Conservation (phyloP, 1,140 invertebrate genomes). For the Globodera rostochiensis region DNA sequence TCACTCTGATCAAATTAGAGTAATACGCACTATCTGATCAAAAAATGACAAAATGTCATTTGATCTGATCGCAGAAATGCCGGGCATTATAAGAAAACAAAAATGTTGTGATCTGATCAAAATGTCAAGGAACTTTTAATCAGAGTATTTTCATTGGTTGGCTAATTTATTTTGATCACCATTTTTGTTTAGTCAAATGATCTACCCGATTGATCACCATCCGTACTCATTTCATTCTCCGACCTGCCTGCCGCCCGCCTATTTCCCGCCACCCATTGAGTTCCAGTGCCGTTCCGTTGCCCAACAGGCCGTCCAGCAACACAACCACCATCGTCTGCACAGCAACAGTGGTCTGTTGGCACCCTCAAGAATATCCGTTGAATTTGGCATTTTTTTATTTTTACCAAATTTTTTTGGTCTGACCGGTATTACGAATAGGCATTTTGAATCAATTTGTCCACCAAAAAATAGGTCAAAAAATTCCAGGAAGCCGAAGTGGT, state of each 20-base stretch:
- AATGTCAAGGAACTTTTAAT: background rate
- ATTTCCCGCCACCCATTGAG: conserved; percentile 19
- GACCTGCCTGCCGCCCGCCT: conserved; percentile 18
- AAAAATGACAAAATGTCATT: conserved; percentile 13
- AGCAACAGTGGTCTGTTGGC: background rate
- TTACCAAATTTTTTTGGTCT: background rate
- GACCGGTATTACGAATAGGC: background rate
- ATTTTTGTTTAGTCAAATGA: too few species aligned
- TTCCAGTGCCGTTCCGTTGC: background rate
- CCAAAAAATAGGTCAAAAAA: too few species aligned
- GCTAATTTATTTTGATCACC: background rate
- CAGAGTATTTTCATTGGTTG: too few species aligned
- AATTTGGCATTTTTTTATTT: background rate
- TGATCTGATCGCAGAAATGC: background rate
- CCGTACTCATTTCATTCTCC: background rate
- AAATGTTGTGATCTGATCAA: too few species aligned
- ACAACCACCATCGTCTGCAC: background rate
- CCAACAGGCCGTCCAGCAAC: conserved; percentile 3
- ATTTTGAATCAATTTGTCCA: too few species aligned
- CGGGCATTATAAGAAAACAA: background rate
- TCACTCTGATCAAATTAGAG: background rate
- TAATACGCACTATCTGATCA: background rate
- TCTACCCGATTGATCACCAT: background rate
- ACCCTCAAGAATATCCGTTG: background rate
- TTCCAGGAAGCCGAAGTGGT: too few species aligned